phyloP scores from a whole-genome alignment of 2,797 vertebrate species.

The Mormyrus hasselquistii region DNA sequence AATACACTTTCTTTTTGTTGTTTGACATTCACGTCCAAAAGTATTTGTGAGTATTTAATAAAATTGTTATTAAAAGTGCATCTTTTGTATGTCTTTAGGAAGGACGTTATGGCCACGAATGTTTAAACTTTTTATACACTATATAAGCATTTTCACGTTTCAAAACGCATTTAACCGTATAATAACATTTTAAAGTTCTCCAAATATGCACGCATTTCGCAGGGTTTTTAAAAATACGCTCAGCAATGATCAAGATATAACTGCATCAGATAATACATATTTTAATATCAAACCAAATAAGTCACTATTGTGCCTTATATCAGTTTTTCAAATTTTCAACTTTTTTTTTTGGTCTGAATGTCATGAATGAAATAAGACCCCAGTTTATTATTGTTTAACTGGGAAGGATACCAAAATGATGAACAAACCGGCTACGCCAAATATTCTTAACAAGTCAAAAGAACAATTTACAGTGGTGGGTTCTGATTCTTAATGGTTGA shows the following conservation, averaged over 20 bases:
- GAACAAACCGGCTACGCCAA: not conserved
- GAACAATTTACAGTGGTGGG: conserved; percentile 1
- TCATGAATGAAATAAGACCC: not conserved
- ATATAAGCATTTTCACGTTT: not conserved
- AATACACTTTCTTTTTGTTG: conserved; percentile 56
- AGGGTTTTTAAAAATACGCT: not conserved
- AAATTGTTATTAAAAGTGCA: conserved; percentile 69
- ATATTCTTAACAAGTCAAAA: not conserved
- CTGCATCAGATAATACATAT: not conserved
- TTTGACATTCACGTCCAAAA: conserved; percentile 65
- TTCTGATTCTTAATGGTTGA: not conserved
- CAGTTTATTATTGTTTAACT: not conserved
- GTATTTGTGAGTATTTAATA: conserved; percentile 76
- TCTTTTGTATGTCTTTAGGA: conserved; percentile 15
- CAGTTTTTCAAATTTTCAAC: not conserved
- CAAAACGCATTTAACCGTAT: not conserved
- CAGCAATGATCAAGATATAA: not conserved
- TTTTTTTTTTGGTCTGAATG: not conserved
- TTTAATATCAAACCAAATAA: not conserved
- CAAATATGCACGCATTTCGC: not conserved
- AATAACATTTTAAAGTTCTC: not conserved
- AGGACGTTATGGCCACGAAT: not conserved
- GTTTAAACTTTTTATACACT: not conserved
- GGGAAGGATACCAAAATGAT: not conserved
- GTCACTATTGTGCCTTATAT: not conserved